phyloP scores from a whole-genome alignment of 2,888 invertebrate genomes.

The Aethes cnicana region DNA sequence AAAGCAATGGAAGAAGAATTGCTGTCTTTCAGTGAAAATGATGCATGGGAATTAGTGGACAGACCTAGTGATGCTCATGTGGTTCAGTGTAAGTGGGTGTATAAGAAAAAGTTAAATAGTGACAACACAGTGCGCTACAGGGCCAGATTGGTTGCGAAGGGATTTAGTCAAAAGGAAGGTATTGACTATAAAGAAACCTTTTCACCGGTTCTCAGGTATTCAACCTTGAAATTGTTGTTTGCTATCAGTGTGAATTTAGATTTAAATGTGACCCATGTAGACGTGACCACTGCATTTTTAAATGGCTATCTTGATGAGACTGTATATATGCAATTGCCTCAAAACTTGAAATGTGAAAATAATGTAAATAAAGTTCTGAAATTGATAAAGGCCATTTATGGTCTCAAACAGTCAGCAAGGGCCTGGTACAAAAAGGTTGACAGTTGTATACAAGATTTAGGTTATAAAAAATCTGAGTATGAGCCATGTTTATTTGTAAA shows the following conservation, averaged over 20 bases:
- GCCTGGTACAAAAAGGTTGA: slow-evolving; percentile 39
- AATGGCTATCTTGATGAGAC: slow-evolving; percentile 22
- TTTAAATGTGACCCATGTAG: slow-evolving; percentile 16
- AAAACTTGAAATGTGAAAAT: background rate
- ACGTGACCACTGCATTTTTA: too few species aligned
- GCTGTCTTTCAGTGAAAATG: slow-evolving; percentile 35
- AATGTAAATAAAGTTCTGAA: background rate
- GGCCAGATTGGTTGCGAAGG: slow-evolving; percentile 19
- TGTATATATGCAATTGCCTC: slow-evolving; percentile 21
- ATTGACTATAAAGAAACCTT: slow-evolving; percentile 23
- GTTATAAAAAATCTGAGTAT: slow-evolving; percentile 33
- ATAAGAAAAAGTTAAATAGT: slow-evolving; percentile 32
- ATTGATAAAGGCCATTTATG: slow-evolving; percentile 37
- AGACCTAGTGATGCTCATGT: slow-evolving; percentile 22
- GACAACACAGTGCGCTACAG: slow-evolving; percentile 11
- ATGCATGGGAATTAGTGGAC: slow-evolving; percentile 36
- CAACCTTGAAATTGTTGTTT: slow-evolving; percentile 12
- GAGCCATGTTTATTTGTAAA: slow-evolving; percentile 42
- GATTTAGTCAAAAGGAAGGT: slow-evolving; percentile 5
- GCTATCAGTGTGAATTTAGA: slow-evolving; percentile 3
- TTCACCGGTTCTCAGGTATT: slow-evolving; percentile 23
- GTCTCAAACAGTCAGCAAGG: slow-evolving; percentile 38
- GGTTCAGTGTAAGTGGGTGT: slow-evolving; percentile 36
- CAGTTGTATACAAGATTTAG: slow-evolving; percentile 24
- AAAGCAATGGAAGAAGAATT: background rate